These are phyloP conservation scores for Siphlonurus alternatus DNA, from an alignment of 2,888 invertebrate species.

Conservation along the genomic window DNA sequence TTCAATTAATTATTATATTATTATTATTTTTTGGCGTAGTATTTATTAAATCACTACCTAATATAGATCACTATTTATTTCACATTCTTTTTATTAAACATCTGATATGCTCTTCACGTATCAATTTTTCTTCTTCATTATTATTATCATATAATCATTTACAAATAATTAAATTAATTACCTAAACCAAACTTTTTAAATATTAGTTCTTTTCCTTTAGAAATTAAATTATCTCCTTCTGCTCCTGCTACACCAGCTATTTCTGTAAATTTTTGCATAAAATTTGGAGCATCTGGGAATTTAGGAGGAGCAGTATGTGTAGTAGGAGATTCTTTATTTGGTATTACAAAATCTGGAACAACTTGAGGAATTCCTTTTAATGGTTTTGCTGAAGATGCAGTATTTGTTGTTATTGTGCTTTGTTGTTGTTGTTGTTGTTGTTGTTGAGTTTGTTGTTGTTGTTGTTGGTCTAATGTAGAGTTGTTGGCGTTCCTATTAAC, in stretches of 20 bases:
- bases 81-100: background rate
- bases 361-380: conserved; percentile 34
- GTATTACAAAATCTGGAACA: conserved; percentile 26
- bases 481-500: background rate
- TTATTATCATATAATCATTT: background rate
- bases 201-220: conserved; percentile 85
- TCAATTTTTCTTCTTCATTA: background rate
- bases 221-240: conserved; percentile 66
- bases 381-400: conserved; percentile 23
- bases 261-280: conserved; percentile 79
- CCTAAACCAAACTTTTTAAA: conserved; percentile 88
- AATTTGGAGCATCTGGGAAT: conserved; percentile 37
- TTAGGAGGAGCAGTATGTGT: conserved; percentile 14
- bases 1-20: no score
- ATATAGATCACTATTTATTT: background rate
- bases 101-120: background rate
- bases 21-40: background rate
- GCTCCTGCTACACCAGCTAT: conserved; percentile 38
- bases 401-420: conserved; percentile 18
- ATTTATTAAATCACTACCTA: background rate
- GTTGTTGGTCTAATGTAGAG: no score
- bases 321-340: conserved; percentile 15
- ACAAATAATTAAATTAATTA: conserved; percentile 21
- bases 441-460: no score
- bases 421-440: conserved; percentile 21